These are phyloP conservation scores for Tokudaia tokunoshimensis DNA, from an alignment of 2,797 vertebrate species.

Conservation along the genomic window DNA sequence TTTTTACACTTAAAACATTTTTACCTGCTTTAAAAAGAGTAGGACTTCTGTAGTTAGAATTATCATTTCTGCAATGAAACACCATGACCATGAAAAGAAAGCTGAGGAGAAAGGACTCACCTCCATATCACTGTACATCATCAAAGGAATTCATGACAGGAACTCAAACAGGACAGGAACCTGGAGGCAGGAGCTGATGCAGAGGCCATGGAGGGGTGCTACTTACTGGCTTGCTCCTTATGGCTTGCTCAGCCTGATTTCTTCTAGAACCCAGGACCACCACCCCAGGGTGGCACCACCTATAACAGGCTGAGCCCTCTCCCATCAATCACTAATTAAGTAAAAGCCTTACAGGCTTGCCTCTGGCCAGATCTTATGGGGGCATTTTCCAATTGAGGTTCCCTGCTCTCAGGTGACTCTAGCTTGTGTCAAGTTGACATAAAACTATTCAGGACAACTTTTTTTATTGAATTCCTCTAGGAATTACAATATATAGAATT, in stretches of 20 bases:
- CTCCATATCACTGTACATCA: not conserved
- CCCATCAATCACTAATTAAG: not conserved
- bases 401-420: not conserved
- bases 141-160: not conserved
- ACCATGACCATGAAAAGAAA: not conserved
- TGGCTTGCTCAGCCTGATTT: not conserved
- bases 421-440: not conserved
- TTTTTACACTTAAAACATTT: not conserved
- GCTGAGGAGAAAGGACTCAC: not conserved
- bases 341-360: not conserved
- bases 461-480: not conserved
- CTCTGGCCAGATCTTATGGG: not conserved
- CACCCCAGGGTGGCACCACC: no score
- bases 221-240: not conserved
- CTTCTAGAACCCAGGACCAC: not conserved
- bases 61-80: not conserved
- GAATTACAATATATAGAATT: not conserved
- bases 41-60: not conserved
- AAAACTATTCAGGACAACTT: not conserved
- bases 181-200: not conserved
- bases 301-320: not conserved
- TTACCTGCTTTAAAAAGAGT: not conserved
- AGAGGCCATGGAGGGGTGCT: not conserved
- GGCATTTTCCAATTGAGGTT: not conserved
- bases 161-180: not conserved